Conservation (phyloP, 1,140 invertebrate genomes). For the Tetragnatha versicolor region DNA sequence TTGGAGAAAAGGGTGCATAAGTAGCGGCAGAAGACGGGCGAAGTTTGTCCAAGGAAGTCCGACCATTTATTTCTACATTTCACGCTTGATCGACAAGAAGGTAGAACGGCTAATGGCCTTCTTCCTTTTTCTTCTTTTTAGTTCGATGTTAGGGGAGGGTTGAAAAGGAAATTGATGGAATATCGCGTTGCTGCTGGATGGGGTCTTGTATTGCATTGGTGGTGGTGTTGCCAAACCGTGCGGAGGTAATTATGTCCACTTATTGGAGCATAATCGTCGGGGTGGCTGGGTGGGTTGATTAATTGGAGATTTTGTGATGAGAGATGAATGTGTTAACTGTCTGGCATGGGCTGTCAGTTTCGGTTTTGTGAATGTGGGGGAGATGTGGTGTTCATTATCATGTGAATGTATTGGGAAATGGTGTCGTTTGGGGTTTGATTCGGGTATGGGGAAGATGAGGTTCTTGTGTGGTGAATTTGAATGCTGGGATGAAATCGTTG, state of each 20-base stretch:
- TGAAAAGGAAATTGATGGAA: neutral
- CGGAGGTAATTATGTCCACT: neutral
- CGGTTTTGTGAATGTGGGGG: neutral
- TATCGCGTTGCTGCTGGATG: neutral
- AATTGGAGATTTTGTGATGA: neutral
- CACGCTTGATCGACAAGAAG: constrained; percentile 40
- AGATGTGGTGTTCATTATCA: neutral
- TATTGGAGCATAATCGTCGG: neutral
- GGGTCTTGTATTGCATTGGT: too few species aligned
- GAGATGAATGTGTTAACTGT: neutral
- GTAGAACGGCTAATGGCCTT: neutral
- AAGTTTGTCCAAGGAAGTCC: constrained; percentile 47
- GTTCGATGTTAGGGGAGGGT: neutral
- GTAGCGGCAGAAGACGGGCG: constrained; percentile 49
- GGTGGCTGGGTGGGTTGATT: neutral
- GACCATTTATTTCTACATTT: constrained; percentile 55
- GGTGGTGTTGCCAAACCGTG: neutral
- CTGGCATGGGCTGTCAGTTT: neutral
- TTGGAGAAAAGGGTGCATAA: constrained; percentile 51
- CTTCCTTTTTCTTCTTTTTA: neutral
- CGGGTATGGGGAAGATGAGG: too few species aligned
- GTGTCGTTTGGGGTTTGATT: too few species aligned
- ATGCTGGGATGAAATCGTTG: too few species aligned
- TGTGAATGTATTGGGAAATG: too few species aligned
- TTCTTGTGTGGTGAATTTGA: too few species aligned